A percentile compares a stretch with the other conserved stretches of the same genome.
phyloP scores from a whole-genome alignment of 2,888 invertebrate genomes.

The Rhagium mordax region DNA sequence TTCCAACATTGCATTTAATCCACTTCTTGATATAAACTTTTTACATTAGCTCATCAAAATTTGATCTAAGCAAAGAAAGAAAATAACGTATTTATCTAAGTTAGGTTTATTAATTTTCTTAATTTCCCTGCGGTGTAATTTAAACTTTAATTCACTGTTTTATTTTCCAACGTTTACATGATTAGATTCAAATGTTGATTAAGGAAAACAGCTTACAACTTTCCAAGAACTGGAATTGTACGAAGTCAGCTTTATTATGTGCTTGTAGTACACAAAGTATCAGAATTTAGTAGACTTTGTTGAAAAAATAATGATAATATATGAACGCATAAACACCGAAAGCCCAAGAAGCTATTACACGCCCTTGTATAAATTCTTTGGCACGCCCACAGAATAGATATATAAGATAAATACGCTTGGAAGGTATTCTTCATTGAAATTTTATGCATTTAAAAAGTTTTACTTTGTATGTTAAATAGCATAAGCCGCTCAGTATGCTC shows the following conservation, averaged over 20 bases:
- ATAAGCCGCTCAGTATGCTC: not conserved
- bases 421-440: not conserved
- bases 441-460: not conserved
- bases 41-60: no score
- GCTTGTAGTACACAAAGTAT: not conserved
- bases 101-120: not conserved
- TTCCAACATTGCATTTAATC: no score
- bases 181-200: not conserved
- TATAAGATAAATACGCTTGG: not conserved
- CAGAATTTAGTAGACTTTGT: not conserved
- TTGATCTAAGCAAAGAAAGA: not conserved
- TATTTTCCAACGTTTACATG: not conserved
- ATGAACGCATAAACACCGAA: not conserved
- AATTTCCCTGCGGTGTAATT: no score
- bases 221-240: not conserved
- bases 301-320: not conserved
- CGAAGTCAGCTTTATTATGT: not conserved
- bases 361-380: not conserved
- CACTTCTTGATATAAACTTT: no score
- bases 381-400: conserved; percentile 9
- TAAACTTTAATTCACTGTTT: not conserved
- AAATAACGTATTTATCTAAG: not conserved
- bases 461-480: not conserved
- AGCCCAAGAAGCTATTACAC: conserved; percentile 5
- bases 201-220: not conserved